A percentile compares a stretch with the other conserved stretches of the same genome.
Conservation (phyloP, 2,113 vertebrate genomes). For the Nanger granti region DNA sequence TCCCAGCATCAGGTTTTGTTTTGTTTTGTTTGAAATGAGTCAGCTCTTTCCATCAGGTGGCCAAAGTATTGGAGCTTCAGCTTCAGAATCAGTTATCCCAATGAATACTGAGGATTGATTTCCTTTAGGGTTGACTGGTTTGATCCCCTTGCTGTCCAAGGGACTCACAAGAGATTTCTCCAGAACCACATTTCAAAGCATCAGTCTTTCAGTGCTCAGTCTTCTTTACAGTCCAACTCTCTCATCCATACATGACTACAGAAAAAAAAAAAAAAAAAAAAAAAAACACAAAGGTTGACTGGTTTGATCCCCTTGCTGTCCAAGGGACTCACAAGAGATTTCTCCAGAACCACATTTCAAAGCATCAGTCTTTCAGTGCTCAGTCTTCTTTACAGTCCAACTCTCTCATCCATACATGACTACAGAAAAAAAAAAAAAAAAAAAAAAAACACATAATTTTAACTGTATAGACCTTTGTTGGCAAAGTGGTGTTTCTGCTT, state of each 20-base stretch:
- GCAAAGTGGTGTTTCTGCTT: not conserved
- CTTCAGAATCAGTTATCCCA: not conserved
- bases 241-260: not conserved
- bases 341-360: not conserved
- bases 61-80: not conserved
- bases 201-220: not conserved
- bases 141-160: not conserved
- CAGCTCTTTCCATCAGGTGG: not conserved
- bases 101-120: not conserved
- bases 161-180: not conserved
- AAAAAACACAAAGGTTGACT: not conserved
- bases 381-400: not conserved
- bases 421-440: not conserved
- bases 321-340: not conserved
- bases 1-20: not conserved
- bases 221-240: not conserved
- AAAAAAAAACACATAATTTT: not conserved
- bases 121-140: not conserved
- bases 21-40: not conserved
- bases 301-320: not conserved
- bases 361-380: not conserved
- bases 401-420: not conserved
- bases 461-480: not conserved
- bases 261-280: not conserved
- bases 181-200: not conserved